Conservation (phyloP, 2,888 invertebrate species). For the Lasioglossum malachurum region DNA sequence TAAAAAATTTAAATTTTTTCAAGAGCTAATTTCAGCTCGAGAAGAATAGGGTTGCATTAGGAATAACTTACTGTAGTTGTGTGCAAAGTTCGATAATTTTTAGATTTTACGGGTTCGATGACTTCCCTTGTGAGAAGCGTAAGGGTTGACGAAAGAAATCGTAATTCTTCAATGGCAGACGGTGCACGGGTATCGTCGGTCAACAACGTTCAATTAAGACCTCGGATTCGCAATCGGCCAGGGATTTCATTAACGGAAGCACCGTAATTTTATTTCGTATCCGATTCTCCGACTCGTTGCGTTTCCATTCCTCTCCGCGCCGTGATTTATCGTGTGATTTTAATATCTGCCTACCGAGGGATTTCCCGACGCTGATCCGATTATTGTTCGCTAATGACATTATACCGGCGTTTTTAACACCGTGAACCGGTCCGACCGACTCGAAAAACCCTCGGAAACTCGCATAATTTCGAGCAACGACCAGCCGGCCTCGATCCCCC, state of each 20-base stretch:
- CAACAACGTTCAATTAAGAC: slow-evolving; percentile 27
- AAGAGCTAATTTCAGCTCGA: no score
- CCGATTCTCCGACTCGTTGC: slow-evolving; percentile 10
- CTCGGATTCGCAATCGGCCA: slow-evolving; percentile 21
- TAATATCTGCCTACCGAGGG: slow-evolving; percentile 33
- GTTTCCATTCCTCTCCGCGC: neutral
- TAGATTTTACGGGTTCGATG: no score
- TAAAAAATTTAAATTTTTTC: no score
- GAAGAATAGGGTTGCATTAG: no score
- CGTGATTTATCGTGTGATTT: slow-evolving; percentile 37
- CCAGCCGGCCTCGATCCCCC: neutral
- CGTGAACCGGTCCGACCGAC: neutral
- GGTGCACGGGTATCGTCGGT: neutral
- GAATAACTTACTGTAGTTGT: no score
- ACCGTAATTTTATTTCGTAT: slow-evolving; percentile 40
- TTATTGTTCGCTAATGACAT: slow-evolving; percentile 40
- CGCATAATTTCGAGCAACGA: neutral
- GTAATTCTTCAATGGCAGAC: neutral
- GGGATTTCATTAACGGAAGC: slow-evolving; percentile 43
- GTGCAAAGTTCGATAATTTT: no score
- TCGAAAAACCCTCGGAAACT: neutral
- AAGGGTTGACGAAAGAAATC: neutral
- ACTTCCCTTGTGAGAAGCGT: neutral
- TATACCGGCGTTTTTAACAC: slow-evolving; percentile 34
- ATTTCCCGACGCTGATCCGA: slow-evolving; percentile 29